Base-by-base conservation (phyloP, 2,888 invertebrate species). In the Ametastegia equiseti region DNA sequence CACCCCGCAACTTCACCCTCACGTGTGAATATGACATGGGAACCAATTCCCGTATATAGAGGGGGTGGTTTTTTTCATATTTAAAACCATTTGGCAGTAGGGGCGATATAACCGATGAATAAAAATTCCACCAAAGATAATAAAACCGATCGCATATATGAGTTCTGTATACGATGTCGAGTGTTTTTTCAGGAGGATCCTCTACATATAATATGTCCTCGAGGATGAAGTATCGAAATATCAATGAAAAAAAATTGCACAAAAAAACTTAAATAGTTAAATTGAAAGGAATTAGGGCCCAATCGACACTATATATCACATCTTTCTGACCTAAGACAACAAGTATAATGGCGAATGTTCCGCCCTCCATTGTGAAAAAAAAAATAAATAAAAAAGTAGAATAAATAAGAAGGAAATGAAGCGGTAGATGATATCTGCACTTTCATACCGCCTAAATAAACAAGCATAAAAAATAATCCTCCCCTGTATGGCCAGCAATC, bases 11-110 rank as follows among this genome's bases (percentile, higher is more conserved):
- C 27, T 75, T 54, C 42, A 57, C 57, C 78, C 63, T 78, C 63
- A 60, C 78, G 78, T 78, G 78, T 78, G 78, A 78, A 78, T 78
- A 78, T 78, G 78, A 78, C 78, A 78, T 78, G 78, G 78, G 78
- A 78, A 78, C n/a, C 60, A 63, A 78, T 78, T 78, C 60, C 30
- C 39, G 78, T 7, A 78, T 42, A 42, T 9, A 42, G 30, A 42
- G 54, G 54, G 19, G 33, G 73, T 7, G 33, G 50, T 27, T 42
- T 71, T 71, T 71, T 71, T 47, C n/a, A n/a, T 47, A 75, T 50
- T 54, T 36, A 19, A 36, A 71, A 47, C 47, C 50, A 75, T 75
- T 33, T 19, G 33, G 54, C 30, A 19, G n/a, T n/a, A 45, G 33
- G 33, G 75, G 11, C 5, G 75, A 9, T 42, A 75, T 54, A 13